Percentiles rank a stretch among this genome's conserved stretches.
Evolutionary conservation across 2,888 invertebrate genomes (phyloP).

Genomic region (Adelognathus sp.): DNA sequence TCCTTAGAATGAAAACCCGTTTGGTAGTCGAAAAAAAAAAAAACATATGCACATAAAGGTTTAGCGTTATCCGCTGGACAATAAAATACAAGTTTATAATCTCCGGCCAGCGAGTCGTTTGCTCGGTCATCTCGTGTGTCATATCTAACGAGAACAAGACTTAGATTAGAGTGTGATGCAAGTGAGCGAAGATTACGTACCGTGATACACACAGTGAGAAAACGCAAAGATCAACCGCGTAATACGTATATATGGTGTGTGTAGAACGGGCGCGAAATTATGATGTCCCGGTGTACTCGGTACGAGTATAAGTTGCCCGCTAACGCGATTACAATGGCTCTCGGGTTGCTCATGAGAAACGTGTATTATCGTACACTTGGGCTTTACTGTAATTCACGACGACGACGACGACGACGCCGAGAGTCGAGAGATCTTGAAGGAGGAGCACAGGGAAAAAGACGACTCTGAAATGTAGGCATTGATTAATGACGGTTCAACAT

Average conservation of each 20-base stretch:
- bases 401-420: too few species aligned
- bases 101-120: not conserved
- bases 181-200: not conserved
- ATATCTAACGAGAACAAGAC: conserved; percentile 41
- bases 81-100: conserved; percentile 33
- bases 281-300: conserved; percentile 34
- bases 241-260: conserved; percentile 22
- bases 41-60: not conserved
- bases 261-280: conserved; percentile 29
- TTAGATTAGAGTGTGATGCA: not conserved
- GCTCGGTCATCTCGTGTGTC: conserved; percentile 33
- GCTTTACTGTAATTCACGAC: too few species aligned
- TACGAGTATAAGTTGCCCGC: conserved; percentile 12
- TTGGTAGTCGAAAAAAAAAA: too few species aligned
- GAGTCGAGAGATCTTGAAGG: not conserved
- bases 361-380: conserved; percentile 12
- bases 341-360: conserved; percentile 16
- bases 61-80: not conserved
- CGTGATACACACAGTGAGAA: not conserved
- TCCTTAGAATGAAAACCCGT: not conserved
- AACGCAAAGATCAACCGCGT: not conserved
- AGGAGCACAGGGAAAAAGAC: conserved; percentile 16
- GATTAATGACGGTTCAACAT: conserved; percentile 57
- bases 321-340: conserved; percentile 46
- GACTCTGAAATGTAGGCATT: conserved; percentile 54